Evolutionary conservation across 2,888 invertebrate species (phyloP).

Genomic region (Ferdinandea cuprea): DNA sequence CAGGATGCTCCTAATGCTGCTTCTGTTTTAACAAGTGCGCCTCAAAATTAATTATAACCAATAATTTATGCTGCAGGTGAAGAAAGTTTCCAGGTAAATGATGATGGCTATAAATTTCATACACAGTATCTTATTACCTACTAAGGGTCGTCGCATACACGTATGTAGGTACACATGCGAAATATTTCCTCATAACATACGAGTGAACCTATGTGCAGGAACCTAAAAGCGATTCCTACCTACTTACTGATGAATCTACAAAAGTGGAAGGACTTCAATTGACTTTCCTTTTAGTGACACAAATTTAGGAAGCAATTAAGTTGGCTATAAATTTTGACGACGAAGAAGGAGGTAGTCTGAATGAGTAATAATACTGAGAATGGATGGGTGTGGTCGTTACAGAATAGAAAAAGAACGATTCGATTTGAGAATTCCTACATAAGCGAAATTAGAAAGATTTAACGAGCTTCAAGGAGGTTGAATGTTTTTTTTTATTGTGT

Average conservation of each 20-base stretch:
- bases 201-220: neutral
- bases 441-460: no score
- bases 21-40: slow-evolving; percentile 9
- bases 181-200: neutral
- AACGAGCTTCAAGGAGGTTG: no score
- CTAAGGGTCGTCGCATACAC: neutral
- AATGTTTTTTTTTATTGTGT: no score
- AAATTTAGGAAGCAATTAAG: slow-evolving; percentile 71
- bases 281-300: slow-evolving; percentile 58
- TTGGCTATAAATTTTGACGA: slow-evolving; percentile 58
- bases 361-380: slow-evolving; percentile 19
- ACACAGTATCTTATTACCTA: slow-evolving; percentile 57
- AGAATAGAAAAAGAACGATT: no score
- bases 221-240: neutral
- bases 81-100: slow-evolving; percentile 67
- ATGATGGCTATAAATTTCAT: slow-evolving; percentile 67
- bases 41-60: slow-evolving; percentile 66
- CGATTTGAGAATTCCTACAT: no score
- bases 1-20: no score
- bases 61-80: slow-evolving; percentile 70
- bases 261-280: slow-evolving; percentile 67
- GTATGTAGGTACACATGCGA: neutral
- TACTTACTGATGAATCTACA: slow-evolving; percentile 52
- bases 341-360: slow-evolving; percentile 38
- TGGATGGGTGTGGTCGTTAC: neutral